Conservation (phyloP, 35 echinoderm and acorn worm genomes). For the Hemicentrotus pulcherrimus region DNA sequence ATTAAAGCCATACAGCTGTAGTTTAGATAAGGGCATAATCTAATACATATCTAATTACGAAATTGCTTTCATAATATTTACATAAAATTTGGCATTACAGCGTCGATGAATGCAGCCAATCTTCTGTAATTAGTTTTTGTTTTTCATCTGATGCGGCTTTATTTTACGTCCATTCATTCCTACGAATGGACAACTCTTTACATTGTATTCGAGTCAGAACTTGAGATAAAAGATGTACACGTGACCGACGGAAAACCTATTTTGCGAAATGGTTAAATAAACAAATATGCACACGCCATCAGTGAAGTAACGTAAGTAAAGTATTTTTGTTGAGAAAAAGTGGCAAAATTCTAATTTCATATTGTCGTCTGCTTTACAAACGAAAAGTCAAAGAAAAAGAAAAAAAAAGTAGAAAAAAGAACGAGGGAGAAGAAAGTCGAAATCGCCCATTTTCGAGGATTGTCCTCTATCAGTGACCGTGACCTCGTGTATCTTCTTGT, state of each 20-base stretch:
- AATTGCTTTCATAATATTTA: conserved; percentile 14
- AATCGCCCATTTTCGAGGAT: background rate
- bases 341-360: background rate
- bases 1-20: background rate
- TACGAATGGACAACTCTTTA: background rate
- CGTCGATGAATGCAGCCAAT: background rate
- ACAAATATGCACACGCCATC: background rate
- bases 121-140: conserved; percentile 17
- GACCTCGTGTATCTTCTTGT: conserved; percentile 21
- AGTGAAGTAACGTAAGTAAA: background rate
- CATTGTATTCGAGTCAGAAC: background rate
- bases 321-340: background rate
- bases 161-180: background rate
- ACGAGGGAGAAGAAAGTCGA: background rate
- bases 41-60: conserved; percentile 5
- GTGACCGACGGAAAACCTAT: background rate
- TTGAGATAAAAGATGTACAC: conserved; percentile 2
- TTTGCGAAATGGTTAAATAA: background rate
- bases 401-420: background rate
- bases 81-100: background rate
- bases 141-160: background rate
- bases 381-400: background rate
- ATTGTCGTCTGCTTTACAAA: background rate
- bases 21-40: background rate
- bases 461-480: background rate